Conservation (phyloP, 2,113 vertebrate genomes). For the Phaethornis superciliosus region DNA sequence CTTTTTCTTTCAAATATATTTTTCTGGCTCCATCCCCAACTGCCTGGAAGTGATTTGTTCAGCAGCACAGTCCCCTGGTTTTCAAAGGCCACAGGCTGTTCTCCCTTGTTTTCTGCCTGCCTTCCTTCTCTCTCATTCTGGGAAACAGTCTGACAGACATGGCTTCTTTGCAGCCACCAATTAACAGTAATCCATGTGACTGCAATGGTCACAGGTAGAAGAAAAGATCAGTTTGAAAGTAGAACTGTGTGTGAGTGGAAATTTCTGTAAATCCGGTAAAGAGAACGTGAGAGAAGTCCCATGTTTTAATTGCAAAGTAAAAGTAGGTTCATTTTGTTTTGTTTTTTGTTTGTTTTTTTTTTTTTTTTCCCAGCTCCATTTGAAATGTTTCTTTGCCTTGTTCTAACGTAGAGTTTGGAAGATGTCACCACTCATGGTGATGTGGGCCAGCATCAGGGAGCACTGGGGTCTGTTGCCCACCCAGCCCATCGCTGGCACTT, state of each 20-base stretch:
- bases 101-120: background rate
- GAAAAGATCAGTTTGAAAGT: background rate
- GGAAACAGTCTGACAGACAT: background rate
- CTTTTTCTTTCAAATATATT: background rate
- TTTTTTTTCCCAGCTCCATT: background rate
- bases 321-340: background rate
- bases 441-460: background rate
- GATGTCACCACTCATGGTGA: accelerated
- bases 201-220: background rate
- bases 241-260: background rate
- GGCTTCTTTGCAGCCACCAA: background rate
- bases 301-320: background rate
- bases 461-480: background rate
- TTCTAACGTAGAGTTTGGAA: background rate
- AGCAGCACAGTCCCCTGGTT: background rate
- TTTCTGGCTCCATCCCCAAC: background rate
- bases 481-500: background rate
- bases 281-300: background rate
- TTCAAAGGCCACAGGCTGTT: background rate
- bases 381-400: background rate
- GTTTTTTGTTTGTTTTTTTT: background rate
- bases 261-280: background rate
- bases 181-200: background rate
- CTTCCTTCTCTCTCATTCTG: background rate
- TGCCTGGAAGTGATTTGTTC: constrained; percentile 10